Evolutionary conservation across 2,888 invertebrate genomes (phyloP).

Genomic region (Apamea anceps): DNA sequence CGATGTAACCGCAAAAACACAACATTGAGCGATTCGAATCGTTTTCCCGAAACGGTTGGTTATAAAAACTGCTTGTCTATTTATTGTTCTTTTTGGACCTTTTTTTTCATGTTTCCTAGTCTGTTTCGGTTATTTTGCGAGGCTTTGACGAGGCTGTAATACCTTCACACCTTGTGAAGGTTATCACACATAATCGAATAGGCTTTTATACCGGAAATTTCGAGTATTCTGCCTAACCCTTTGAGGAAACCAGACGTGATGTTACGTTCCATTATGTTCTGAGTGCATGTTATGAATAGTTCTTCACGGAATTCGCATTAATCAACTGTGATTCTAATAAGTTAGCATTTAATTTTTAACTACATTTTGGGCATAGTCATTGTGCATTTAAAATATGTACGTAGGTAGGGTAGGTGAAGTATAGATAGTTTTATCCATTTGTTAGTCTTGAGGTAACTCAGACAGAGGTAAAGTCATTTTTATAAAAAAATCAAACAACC

Average conservation of each 20-base stretch:
- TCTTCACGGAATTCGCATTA: not conserved
- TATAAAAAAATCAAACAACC: no score
- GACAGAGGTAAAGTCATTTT: not conserved
- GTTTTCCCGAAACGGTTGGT: constrained; percentile 6
- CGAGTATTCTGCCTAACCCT: no score
- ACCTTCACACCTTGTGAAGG: not conserved
- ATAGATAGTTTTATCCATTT: not conserved
- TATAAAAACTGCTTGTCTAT: constrained; percentile 7
- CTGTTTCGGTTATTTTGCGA: not conserved
- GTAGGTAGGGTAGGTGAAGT: not conserved
- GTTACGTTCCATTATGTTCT: not conserved
- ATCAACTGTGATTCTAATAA: not conserved
- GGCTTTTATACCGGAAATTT: not conserved
- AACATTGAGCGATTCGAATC: constrained; percentile 18
- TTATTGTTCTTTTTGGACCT: not conserved
- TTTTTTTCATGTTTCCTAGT: constrained; percentile 11
- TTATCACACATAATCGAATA: not conserved
- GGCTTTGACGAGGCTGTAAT: not conserved
- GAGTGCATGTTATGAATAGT: not conserved
- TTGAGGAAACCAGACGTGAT: not conserved
- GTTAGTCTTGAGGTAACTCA: not conserved
- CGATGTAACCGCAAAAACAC: constrained; percentile 11
- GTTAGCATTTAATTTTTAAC: not conserved
- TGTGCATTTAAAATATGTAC: not conserved
- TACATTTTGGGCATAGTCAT: not conserved